Percentiles rank a stretch among this genome's conserved stretches.
phyloP scores from a whole-genome alignment of 2,797 vertebrate genomes.

The Sebastes vulpes region DNA sequence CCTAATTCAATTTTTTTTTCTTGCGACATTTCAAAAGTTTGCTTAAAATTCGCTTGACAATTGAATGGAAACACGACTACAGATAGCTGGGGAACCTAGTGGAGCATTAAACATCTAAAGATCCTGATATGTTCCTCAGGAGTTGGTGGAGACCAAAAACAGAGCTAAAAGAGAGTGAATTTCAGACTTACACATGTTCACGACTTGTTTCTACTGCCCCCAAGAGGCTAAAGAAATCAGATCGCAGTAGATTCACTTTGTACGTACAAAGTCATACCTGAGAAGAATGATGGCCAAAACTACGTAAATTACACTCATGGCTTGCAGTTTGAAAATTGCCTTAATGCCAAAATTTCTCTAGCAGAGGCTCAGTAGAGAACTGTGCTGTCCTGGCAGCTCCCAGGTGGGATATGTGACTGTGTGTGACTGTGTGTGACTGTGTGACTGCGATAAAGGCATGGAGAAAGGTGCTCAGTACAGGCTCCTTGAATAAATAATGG shows the following conservation, averaged over 20 bases:
- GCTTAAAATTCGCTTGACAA: neutral
- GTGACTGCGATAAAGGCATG: slow-evolving; percentile 12
- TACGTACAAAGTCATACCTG: neutral
- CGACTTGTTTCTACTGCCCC: neutral
- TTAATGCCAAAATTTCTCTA: neutral
- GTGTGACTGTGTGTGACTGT: neutral
- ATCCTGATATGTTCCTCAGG: neutral
- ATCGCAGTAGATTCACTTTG: neutral
- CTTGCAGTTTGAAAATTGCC: neutral
- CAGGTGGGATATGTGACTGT: neutral
- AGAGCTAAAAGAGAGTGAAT: neutral
- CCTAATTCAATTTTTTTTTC: neutral
- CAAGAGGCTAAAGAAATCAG: neutral
- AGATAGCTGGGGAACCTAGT: neutral
- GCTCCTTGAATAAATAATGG: slow-evolving; percentile 46
- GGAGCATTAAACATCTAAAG: neutral
- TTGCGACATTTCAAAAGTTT: neutral
- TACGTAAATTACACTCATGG: neutral
- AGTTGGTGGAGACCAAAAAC: neutral
- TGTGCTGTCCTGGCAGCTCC: neutral
- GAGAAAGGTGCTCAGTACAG: slow-evolving; percentile 1
- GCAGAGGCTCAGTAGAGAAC: neutral
- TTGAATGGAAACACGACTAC: neutral
- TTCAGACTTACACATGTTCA: neutral
- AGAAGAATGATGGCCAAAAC: neutral